These are phyloP conservation scores for Petromus typicus DNA, from an alignment of 2,113 vertebrate genomes.

Conservation along the genomic window DNA sequence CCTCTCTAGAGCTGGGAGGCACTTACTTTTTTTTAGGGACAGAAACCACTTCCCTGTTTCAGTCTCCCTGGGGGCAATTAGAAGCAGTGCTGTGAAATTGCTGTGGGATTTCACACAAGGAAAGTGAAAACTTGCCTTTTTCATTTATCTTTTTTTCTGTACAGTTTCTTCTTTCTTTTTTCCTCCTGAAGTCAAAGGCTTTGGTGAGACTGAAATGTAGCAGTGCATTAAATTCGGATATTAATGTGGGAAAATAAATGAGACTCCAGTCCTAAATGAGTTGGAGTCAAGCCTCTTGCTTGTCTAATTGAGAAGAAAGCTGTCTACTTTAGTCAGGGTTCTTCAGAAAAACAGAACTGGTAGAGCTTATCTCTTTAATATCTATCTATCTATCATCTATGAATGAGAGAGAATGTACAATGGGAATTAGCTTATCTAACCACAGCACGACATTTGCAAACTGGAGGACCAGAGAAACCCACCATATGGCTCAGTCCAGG, in stretches of 20 bases:
- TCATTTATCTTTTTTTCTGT: conserved; percentile 13
- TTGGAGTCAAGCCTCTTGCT: not conserved
- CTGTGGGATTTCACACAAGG: conserved; percentile 52
- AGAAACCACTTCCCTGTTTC: not conserved
- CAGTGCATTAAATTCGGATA: not conserved
- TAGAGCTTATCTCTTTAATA: not conserved
- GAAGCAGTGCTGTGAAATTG: conserved; percentile 40
- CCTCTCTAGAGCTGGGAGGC: not conserved
- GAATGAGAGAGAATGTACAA: not conserved
- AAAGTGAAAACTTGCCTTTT: conserved; percentile 38
- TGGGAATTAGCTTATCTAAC: not conserved
- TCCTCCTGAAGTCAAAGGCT: not conserved
- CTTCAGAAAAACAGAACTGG: not conserved
- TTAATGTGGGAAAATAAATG: conserved; percentile 11
- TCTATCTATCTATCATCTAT: not conserved
- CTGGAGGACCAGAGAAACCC: not conserved
- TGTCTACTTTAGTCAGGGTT: too few species aligned
- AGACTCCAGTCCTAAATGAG: not conserved
- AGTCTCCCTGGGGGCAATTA: conserved; percentile 37
- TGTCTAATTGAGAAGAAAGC: not conserved
- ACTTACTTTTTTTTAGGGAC: not conserved
- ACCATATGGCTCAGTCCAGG: not conserved
- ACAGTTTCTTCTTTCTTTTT: not conserved
- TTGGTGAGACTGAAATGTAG: conserved; percentile 8
- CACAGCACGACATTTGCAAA: not conserved